Conservation (phyloP, 1,140 invertebrate genomes). For the Tribolium madens region DNA sequence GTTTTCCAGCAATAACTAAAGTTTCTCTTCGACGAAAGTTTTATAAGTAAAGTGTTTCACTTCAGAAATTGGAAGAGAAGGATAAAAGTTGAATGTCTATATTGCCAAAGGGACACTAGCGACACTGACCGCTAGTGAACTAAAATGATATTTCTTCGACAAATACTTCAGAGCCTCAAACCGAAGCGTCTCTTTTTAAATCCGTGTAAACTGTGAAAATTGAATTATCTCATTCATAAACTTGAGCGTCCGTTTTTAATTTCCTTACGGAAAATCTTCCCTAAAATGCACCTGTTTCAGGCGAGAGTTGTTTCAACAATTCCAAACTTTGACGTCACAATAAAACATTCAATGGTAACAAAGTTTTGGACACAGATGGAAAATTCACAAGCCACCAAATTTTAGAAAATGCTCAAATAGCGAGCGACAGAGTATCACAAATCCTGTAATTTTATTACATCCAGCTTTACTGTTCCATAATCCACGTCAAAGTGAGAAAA, state of each 20-base stretch:
- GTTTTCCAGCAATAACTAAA: conserved; percentile 10
- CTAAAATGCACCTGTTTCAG: not conserved
- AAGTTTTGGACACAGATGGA: conserved; percentile 12
- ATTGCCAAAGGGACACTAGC: not conserved
- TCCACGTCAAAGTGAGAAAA: not conserved
- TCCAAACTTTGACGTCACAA: conserved; percentile 2
- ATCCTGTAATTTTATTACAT: conserved; percentile 8
- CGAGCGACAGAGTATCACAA: not conserved
- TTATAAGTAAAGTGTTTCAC: not conserved
- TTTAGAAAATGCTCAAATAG: not conserved
- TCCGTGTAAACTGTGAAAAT: too few species aligned
- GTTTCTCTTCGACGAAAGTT: conserved; percentile 10
- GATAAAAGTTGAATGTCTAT: not conserved
- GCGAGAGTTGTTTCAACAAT: not conserved
- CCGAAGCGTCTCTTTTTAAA: too few species aligned
- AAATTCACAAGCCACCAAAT: not conserved
- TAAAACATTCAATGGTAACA: conserved; percentile 1
- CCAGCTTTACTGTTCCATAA: not conserved
- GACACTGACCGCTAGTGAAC: not conserved
- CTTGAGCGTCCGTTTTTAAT: not conserved
- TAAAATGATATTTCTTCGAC: not conserved
- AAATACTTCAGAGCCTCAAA: not conserved
- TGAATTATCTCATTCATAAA: not conserved
- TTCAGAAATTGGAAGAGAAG: not conserved
- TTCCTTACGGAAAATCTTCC: not conserved